Percentiles rank a stretch among this genome's conserved stretches.
Evolutionary conservation across 1,140 invertebrate species (phyloP).

Genomic region (Drosophila trapezifrons): DNA sequence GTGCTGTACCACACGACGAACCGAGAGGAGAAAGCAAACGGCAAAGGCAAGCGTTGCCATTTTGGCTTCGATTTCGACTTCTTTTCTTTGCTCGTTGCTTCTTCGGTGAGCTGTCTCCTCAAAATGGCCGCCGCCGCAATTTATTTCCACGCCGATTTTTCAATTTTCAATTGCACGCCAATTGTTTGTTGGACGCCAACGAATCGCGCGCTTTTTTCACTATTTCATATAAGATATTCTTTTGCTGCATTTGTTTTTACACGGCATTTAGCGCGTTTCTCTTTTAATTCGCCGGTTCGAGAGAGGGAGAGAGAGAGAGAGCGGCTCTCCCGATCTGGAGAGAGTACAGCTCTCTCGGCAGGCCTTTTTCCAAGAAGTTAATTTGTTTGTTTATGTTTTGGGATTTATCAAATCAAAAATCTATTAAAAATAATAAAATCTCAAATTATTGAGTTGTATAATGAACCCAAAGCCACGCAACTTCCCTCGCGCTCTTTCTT

Average conservation of each 20-base stretch:
- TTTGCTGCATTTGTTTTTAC: conserved; percentile 78
- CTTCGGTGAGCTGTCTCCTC: conserved; percentile 25
- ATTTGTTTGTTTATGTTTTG: conserved; percentile 36
- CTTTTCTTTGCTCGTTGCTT: conserved; percentile 34
- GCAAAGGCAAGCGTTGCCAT: conserved; percentile 59
- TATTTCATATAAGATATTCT: conserved; percentile 38
- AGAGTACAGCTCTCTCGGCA: conserved; percentile 6
- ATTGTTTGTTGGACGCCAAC: conserved; percentile 18
- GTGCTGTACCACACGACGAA: conserved; percentile 38
- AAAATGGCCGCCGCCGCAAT: conserved; percentile 29
- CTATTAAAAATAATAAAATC: not conserved
- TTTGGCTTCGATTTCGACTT: conserved; percentile 47
- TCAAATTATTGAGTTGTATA: not conserved
- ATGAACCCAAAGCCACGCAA: conserved; percentile 9
- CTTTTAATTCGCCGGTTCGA: conserved; percentile 59
- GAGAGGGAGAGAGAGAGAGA: conserved; percentile 14
- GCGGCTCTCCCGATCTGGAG: conserved; percentile 1
- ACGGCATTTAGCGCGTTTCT: conserved; percentile 60
- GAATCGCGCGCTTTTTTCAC: conserved; percentile 65
- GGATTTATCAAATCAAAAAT: not conserved
- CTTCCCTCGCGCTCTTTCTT: conserved; percentile 2
- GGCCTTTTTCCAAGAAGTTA: not conserved
- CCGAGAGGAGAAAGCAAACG: conserved; percentile 46
- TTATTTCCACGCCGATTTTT: conserved; percentile 14
- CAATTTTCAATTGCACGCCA: not conserved